Conservation (phyloP, 2,888 invertebrate species). For the Anoplius nigerrimus region DNA sequence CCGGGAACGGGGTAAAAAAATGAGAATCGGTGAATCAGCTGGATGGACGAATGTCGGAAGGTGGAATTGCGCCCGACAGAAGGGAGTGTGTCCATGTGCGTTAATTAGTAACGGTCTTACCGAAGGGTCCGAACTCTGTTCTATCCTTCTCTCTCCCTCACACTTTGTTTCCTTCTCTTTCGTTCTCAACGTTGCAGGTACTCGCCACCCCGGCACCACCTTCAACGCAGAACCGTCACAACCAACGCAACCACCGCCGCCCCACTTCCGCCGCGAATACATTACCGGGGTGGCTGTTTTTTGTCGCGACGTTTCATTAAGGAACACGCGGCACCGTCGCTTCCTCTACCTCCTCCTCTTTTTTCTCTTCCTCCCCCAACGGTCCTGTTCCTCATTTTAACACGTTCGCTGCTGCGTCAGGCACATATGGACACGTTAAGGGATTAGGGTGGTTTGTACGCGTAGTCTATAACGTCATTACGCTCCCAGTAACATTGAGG, state of each 20-base stretch:
- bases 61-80: constrained; percentile 10
- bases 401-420: background rate
- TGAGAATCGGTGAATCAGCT: background rate
- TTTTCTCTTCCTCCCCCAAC: background rate
- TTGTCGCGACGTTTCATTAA: constrained; percentile 65
- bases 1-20: background rate
- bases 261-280: constrained; percentile 58
- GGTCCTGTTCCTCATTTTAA: constrained; percentile 27
- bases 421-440: background rate
- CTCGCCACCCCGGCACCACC: too few relatives aligned
- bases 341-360: constrained; percentile 59
- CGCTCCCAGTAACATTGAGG: too few relatives aligned
- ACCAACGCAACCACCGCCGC: background rate
- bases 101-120: constrained; percentile 68
- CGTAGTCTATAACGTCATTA: too few relatives aligned
- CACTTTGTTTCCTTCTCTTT: background rate
- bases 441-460: too few relatives aligned
- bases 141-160: constrained; percentile 37
- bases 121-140: constrained; percentile 49
- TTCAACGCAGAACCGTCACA: constrained; percentile 40
- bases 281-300: constrained; percentile 64
- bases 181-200: background rate
- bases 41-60: background rate
- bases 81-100: constrained; percentile 44
- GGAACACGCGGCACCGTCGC: constrained; percentile 66